Percentiles rank a stretch among this genome's conserved stretches.
Evolutionary conservation across 1,140 invertebrate species (phyloP).

Genomic region (Limonius californicus): DNA sequence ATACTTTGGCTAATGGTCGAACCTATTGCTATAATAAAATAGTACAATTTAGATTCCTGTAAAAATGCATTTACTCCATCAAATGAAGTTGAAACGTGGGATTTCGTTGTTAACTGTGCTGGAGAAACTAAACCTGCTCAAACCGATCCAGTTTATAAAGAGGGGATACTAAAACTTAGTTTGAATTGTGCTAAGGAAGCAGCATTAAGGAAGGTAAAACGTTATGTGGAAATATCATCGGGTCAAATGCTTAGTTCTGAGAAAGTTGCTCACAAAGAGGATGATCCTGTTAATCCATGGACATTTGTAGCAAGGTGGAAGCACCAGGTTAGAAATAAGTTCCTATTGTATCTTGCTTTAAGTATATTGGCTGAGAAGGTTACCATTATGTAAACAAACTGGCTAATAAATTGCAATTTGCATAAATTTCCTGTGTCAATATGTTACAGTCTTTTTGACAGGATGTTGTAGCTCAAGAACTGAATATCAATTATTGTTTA

Average conservation of each 20-base stretch:
- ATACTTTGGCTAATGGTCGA: too few relatives aligned
- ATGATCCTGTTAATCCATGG: constrained; percentile 73
- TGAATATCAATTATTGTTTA: too few relatives aligned
- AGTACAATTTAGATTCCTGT: constrained; percentile 62
- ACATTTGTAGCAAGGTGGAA: constrained; percentile 81
- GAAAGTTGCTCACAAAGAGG: constrained; percentile 74
- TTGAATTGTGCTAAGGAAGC: constrained; percentile 78
- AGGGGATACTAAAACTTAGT: constrained; percentile 82
- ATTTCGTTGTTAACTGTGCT: constrained; percentile 84
- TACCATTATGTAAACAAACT: too few relatives aligned
- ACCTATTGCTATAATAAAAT: neutral
- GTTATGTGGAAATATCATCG: constrained; percentile 81
- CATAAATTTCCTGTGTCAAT: too few relatives aligned
- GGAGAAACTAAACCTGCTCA: constrained; percentile 85
- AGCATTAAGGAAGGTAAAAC: constrained; percentile 60
- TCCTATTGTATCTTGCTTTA: neutral
- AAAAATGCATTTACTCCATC: constrained; percentile 66
- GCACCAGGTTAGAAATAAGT: constrained; percentile 34
- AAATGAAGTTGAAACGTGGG: constrained; percentile 57
- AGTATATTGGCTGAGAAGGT: too few relatives aligned
- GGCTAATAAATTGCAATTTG: too few relatives aligned
- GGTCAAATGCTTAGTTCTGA: constrained; percentile 76
- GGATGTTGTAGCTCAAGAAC: too few relatives aligned
- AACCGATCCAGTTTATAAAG: constrained; percentile 83
- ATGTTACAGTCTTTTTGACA: neutral